phyloP scores from a whole-genome alignment of 1,140 invertebrate genomes.

The Camponotus floridanus region DNA sequence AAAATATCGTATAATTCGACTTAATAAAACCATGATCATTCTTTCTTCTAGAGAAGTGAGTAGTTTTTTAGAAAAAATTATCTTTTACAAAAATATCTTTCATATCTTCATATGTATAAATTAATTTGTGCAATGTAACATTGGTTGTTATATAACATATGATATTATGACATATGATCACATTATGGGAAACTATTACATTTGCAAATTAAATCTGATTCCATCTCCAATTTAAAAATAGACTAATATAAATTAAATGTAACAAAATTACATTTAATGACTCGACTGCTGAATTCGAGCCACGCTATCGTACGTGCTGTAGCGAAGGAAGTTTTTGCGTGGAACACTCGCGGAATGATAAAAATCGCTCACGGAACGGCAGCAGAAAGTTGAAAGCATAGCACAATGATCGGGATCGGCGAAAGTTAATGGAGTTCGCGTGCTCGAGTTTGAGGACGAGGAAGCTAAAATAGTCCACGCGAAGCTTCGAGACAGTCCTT shows the following conservation, averaged over 20 bases:
- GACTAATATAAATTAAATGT: constrained; percentile 17
- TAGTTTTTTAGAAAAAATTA: not conserved
- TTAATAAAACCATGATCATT: constrained; percentile 10
- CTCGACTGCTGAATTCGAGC: constrained; percentile 4
- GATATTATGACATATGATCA: not conserved
- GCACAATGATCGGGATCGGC: constrained; percentile 3
- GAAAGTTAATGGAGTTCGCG: constrained; percentile 40
- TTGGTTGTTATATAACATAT: too few species aligned
- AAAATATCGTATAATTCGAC: constrained; percentile 1
- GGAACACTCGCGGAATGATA: constrained; percentile 26
- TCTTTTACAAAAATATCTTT: not conserved
- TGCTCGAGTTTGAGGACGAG: constrained; percentile 12
- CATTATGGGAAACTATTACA: not conserved
- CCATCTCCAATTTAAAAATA: not conserved
- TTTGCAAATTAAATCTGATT: constrained; percentile 10
- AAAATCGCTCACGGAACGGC: constrained; percentile 25
- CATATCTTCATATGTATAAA: not conserved
- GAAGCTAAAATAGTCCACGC: constrained; percentile 6
- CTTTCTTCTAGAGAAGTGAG: not conserved
- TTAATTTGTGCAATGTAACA: not conserved
- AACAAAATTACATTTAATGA: constrained; percentile 12
- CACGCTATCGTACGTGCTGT: not conserved
- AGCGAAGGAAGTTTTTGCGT: not conserved
- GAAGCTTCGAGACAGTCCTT: constrained; percentile 41
- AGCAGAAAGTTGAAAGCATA: constrained; percentile 5